These are phyloP conservation scores for Drosophila paramelanica DNA, from an alignment of 2,888 invertebrate species.

Conservation along the genomic window DNA sequence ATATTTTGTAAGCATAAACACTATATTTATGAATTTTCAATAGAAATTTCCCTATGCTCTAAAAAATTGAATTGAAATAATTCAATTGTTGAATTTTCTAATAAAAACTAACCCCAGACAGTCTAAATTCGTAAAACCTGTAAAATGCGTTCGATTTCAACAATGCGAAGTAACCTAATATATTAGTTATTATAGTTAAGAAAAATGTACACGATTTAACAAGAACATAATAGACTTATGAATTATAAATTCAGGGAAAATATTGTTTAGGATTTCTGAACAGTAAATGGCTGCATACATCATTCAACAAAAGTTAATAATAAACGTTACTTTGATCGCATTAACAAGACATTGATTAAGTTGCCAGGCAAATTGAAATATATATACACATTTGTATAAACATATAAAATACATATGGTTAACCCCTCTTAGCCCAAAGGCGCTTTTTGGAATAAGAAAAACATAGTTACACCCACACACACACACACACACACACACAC, in stretches of 20 bases:
- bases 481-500: not conserved
- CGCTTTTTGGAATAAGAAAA: not conserved
- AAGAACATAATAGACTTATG: not conserved
- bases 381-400: constrained; percentile 1
- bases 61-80: too few species aligned
- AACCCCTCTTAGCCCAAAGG: not conserved
- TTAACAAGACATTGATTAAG: constrained; percentile 8
- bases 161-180: not conserved
- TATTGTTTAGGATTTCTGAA: not conserved
- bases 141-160: not conserved
- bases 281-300: not conserved
- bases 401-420: constrained; percentile 1
- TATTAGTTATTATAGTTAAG: not conserved
- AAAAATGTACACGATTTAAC: not conserved
- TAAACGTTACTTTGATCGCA: constrained; percentile 11
- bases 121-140: not conserved
- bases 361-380: not conserved
- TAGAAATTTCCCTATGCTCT: too few species aligned
- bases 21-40: too few species aligned
- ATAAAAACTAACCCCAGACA: too few species aligned
- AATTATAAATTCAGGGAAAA: not conserved
- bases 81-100: too few species aligned
- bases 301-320: constrained; percentile 4
- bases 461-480: not conserved
- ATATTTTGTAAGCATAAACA: not conserved